Base-by-base conservation (phyloP, 2,888 invertebrate species). In the Cataglyphis rosenhaueri region DNA sequence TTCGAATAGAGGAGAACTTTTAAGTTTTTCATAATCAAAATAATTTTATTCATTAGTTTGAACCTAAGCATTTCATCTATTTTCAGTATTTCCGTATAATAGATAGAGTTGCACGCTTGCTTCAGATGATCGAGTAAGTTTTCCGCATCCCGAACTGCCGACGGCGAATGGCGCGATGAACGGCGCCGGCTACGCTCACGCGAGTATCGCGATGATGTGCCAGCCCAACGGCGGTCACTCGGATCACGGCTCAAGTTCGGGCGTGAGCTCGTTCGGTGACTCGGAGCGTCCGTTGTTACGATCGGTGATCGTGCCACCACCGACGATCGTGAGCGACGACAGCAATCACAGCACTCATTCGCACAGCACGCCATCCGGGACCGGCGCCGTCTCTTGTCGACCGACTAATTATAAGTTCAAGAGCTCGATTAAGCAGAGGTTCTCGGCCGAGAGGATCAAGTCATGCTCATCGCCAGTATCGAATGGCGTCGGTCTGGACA, bases 351-450 rank as follows among this genome's bases (percentile, higher is more conserved):
- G 93, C 85, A 93, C 86, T 48, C 94, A 93, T 88, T 95, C 95
- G 66, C 83, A 95, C 95, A 92, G 95, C 94, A 90, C 95, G 93
- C 91, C 89, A 15, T 84, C 91, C 29, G 83, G 78, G 8, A 59
- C 82, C 73, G 82, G 41, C 61, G 82, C 82, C 48, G 25, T 52
- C 25, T 41, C 76, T 29, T 71, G 78, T 35, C 78, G 92, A 85
- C 94, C 94, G 12, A 91, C 94, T n/a, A 96, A 96, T 1, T 99
- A 98, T 95, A 99, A 99, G 95, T 99, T 98, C 95, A 99, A 99
- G 95, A 98, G 98, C 92, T 98, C 97, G 93, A 99, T 99, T 88
- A 98, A 98, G 92, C 97, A 98, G 93, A 95, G 99, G 83, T 99
- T 99, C 84, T 95, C 95, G 75, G 94, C 95, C n/a, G 95, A 95